A percentile compares a stretch with the other conserved stretches of the same genome.
Conservation (phyloP, 2,888 invertebrate genomes). For the Congeria kusceri region DNA sequence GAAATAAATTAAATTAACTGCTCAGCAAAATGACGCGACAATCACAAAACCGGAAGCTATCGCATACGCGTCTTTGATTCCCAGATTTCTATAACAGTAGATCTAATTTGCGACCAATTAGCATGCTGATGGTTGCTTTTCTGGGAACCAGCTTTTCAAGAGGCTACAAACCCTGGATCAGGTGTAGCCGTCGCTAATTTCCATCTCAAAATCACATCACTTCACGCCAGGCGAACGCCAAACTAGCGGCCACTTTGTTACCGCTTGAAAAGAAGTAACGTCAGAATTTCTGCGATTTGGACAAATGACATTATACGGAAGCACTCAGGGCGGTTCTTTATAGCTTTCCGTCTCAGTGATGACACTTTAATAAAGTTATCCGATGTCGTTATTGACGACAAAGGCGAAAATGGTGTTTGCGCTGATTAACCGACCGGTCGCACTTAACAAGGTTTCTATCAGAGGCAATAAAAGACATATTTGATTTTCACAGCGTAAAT, state of each 20-base stretch:
- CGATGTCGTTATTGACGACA: constrained; percentile 72
- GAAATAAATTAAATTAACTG: no score
- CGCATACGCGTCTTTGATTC: no score
- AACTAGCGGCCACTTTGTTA: constrained; percentile 28
- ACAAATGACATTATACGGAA: constrained; percentile 54
- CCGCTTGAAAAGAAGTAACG: constrained; percentile 7
- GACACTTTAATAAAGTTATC: constrained; percentile 77
- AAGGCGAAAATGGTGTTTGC: constrained; percentile 68
- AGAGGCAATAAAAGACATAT: constrained; percentile 68
- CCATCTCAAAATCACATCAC: constrained; percentile 61
- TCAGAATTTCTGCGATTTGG: constrained; percentile 12
- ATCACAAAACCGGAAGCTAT: no score
- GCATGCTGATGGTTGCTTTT: neutral
- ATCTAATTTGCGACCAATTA: constrained; percentile 8
- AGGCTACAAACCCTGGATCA: constrained; percentile 40
- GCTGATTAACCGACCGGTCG: constrained; percentile 63
- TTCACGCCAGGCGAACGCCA: constrained; percentile 13
- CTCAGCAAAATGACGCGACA: no score
- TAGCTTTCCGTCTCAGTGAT: constrained; percentile 55
- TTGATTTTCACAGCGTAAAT: constrained; percentile 68
- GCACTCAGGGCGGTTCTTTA: constrained; percentile 42
- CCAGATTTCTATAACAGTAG: neutral
- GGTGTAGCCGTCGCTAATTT: constrained; percentile 47
- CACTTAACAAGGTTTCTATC: constrained; percentile 65
- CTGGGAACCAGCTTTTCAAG: constrained; percentile 21